phyloP scores from a whole-genome alignment of 1,140 invertebrate genomes.

The Cylas formicarius region DNA sequence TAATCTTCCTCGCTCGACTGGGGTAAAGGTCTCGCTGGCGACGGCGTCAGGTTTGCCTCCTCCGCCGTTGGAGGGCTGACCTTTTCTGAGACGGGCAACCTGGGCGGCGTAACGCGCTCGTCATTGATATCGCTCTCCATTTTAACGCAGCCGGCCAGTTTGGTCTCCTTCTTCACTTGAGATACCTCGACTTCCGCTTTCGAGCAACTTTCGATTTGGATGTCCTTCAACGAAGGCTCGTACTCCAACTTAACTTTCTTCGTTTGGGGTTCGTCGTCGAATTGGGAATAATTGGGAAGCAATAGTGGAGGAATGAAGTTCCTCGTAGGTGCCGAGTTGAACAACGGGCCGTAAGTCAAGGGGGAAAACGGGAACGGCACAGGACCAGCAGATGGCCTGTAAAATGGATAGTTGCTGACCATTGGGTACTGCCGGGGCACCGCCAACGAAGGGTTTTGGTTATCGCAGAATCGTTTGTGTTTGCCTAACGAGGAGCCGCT shows the following conservation, averaged over 20 bases:
- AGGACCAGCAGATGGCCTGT: conserved; percentile 43
- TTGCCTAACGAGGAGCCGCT: conserved; percentile 78
- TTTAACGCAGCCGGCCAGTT: no score
- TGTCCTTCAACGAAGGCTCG: no score
- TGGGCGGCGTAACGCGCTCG: conserved; percentile 46
- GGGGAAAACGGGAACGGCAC: conserved; percentile 46
- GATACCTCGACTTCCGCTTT: no score
- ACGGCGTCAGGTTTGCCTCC: conserved; percentile 57
- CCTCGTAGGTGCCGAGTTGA: conserved; percentile 40
- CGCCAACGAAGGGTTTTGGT: conserved; percentile 45
- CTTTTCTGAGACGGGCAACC: conserved; percentile 40
- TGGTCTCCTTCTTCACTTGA: no score
- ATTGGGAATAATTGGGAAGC: conserved; percentile 41
- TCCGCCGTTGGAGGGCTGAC: conserved; percentile 58
- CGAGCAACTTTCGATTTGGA: no score
- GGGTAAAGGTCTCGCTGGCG: conserved; percentile 52
- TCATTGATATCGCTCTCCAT: conserved; percentile 28
- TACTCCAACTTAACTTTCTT: conserved; percentile 35
- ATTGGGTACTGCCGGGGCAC: conserved; percentile 45
- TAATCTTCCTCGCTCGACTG: conserved; percentile 34
- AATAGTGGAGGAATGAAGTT: conserved; percentile 49
- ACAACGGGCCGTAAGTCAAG: conserved; percentile 48
- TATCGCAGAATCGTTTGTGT: conserved; percentile 78
- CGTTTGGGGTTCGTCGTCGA: conserved; percentile 23
- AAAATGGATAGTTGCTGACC: conserved; percentile 58